These are phyloP conservation scores for Isaurus tuberculatus DNA, from an alignment of 92 coral and sea anemone genomes.

Conservation along the genomic window DNA sequence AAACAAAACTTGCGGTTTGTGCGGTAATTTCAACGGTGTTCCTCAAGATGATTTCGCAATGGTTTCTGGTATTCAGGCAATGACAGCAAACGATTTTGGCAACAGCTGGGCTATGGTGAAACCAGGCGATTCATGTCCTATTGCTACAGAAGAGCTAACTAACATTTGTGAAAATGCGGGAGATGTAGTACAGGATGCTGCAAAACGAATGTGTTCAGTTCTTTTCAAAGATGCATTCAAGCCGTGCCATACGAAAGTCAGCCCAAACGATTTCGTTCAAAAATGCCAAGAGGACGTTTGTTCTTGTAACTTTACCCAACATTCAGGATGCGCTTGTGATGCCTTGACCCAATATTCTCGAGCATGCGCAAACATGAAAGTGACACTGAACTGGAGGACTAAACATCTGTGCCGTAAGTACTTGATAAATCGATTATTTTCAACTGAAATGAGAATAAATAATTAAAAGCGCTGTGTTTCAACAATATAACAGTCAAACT, in stretches of 20 bases:
- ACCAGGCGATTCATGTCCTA: conserved; percentile 62
- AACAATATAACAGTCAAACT: no score
- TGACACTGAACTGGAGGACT: conserved; percentile 74
- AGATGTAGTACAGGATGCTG: conserved; percentile 39
- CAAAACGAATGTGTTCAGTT: conserved; percentile 68
- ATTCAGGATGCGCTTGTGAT: conserved; percentile 75
- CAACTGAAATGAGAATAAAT: neutral
- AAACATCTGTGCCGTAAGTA: conserved; percentile 78
- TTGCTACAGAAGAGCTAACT: conserved; percentile 42
- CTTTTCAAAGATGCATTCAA: conserved; percentile 60
- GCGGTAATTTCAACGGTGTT: conserved; percentile 79
- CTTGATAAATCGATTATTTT: neutral
- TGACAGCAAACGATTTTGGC: conserved; percentile 65
- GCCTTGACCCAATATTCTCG: conserved; percentile 83
- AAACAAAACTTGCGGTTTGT: conserved; percentile 78
- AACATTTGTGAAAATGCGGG: conserved; percentile 63
- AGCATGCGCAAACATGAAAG: conserved; percentile 78
- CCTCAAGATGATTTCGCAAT: conserved; percentile 69
- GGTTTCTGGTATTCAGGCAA: conserved; percentile 59
- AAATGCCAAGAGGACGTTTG: conserved; percentile 81
- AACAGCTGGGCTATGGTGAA: conserved; percentile 73
- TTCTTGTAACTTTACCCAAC: conserved; percentile 71
- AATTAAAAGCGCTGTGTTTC: no score
- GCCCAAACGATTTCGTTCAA: conserved; percentile 63
- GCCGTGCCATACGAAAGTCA: conserved; percentile 61